Evolutionary conservation across 2,113 vertebrate genomes (phyloP).

Genomic region (Thomomys bottae): DNA sequence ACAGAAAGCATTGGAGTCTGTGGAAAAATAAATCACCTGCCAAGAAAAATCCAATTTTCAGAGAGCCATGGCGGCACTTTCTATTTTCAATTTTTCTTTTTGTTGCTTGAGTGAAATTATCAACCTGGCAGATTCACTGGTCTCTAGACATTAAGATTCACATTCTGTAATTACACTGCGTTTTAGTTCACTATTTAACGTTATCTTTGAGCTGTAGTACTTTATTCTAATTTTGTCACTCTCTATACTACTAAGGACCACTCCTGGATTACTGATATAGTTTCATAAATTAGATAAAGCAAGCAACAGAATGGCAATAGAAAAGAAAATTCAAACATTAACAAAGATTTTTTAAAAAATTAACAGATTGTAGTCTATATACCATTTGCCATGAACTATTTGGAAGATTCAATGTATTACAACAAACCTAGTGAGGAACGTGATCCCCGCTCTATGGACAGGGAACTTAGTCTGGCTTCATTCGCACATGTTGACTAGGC

Average conservation of each 20-base stretch:
- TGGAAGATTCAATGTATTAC: neutral
- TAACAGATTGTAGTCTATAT: neutral
- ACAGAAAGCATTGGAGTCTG: neutral
- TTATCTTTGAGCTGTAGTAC: constrained; percentile 19
- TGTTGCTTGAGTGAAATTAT: constrained; percentile 56
- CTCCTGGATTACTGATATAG: constrained; percentile 28
- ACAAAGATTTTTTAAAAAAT: neutral
- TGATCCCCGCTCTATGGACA: neutral
- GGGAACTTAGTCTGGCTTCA: neutral
- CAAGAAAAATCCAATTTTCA: constrained; percentile 56
- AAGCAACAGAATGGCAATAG: neutral
- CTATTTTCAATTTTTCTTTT: constrained; percentile 32
- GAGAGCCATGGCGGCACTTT: neutral
- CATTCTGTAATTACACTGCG: constrained; percentile 40
- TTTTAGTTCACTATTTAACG: constrained; percentile 10
- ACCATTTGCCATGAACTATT: neutral
- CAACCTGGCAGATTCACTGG: constrained; percentile 37
- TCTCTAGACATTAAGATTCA: constrained; percentile 32
- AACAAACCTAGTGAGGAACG: neutral
- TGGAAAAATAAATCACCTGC: constrained; percentile 43
- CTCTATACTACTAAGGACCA: constrained; percentile 24
- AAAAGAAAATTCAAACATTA: neutral
- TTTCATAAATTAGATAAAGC: constrained; percentile 11
- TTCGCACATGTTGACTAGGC: neutral
- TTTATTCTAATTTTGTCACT: constrained; percentile 39